A percentile compares a stretch with the other conserved stretches of the same genome.
Conservation (phyloP, 2,888 invertebrate species). For the Lasioglossum oenotherae region DNA sequence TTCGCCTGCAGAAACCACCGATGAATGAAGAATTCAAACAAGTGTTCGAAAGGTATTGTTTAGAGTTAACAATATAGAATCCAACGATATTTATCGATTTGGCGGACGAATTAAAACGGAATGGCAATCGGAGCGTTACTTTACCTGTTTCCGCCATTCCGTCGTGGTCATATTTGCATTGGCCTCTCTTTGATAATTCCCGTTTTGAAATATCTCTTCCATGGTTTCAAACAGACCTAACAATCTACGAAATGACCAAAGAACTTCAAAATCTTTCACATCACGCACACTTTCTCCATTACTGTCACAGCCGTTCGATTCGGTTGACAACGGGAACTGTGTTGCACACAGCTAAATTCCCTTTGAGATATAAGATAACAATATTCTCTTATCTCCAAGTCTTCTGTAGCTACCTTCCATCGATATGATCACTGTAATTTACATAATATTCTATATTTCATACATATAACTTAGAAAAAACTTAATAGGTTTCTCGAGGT, state of each 20-base stretch:
- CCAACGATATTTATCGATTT: slow-evolving; percentile 63
- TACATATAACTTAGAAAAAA: background rate
- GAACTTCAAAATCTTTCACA: slow-evolving; percentile 51
- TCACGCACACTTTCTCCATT: slow-evolving; percentile 56
- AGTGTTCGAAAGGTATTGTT: background rate
- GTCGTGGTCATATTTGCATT: slow-evolving; percentile 74
- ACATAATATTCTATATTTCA: background rate
- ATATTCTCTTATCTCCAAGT: background rate
- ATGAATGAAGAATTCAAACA: background rate
- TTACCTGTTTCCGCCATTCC: slow-evolving; percentile 79
- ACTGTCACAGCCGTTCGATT: slow-evolving; percentile 24
- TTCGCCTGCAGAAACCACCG: background rate
- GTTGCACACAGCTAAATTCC: slow-evolving; percentile 43
- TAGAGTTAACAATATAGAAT: slow-evolving; percentile 20
- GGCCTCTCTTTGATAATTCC: slow-evolving; percentile 77
- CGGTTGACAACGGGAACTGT: slow-evolving; percentile 8
- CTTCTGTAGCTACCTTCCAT: background rate
- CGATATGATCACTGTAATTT: background rate
- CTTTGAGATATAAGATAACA: slow-evolving; percentile 12
- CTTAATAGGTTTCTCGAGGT: background rate
- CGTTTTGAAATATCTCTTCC: slow-evolving; percentile 81
- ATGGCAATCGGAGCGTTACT: slow-evolving; percentile 23
- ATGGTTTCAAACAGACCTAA: slow-evolving; percentile 65
- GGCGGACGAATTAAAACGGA: slow-evolving; percentile 53
- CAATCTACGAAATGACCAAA: slow-evolving; percentile 47